Evolutionary conservation across 2,797 vertebrate species (phyloP), one percentile per base, ranked within the genome.

Genomic region (Spizella passerina): DNA sequence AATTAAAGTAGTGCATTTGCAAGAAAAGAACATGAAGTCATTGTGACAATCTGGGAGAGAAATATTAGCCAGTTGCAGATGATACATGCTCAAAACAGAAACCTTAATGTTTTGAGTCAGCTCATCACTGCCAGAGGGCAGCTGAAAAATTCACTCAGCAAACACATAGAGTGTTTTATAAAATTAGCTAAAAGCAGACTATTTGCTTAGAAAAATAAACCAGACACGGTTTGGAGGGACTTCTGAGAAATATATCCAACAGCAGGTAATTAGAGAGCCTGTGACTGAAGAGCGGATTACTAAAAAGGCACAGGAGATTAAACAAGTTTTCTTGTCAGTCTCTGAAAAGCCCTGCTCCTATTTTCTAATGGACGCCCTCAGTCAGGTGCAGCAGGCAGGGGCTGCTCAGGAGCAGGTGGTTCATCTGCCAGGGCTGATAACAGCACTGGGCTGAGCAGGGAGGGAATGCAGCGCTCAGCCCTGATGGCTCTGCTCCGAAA

Each of bases 21-120:
- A 91, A 71, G 81, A 64, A 84, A 88, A 87, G 75, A 86, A 88
- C 82, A 56, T 30, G 93, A 94, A 89, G 93, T 61, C 26, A 38
- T 46, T 57, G 84, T 66, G 86, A 93, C 86, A 93, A 49, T 55
- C 64, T n/a, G 69, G 86, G 91, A 77, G 60, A 94, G 92, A 94
- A 94, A 64, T 86, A 84, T 84, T 90, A 92, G 93, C 93, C 65
- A 24, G 44, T 47, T 84, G 83, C 72, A 83, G 71, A 94, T 88
- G 88, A 96, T 91, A 84, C 75, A 88, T 16, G 39, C 60, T 90
- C 86, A 93, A 90, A 90, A 90, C 79, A 95, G 94, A 91, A 94
- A 93, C 88, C 57, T 69, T 83, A 85, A 96, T 92, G 90, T 76
- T 96, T 91, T 77, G 94, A 96, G 95, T 96, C 97, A 94, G 94